Conservation (phyloP, 2,113 vertebrate species). For the Noctilio leporinus region DNA sequence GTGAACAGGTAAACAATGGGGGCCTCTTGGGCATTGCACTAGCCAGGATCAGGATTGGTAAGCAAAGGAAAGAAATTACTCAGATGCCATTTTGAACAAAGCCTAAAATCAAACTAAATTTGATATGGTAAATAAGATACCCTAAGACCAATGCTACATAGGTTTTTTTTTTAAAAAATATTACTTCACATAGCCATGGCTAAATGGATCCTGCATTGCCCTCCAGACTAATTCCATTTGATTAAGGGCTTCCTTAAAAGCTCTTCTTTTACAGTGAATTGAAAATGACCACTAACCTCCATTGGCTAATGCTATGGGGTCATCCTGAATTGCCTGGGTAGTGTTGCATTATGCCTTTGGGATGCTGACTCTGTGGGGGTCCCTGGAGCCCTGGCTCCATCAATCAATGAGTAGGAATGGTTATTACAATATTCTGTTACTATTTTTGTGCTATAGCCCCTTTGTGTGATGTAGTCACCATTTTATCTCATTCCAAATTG, state of each 20-base stretch:
- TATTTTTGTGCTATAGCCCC: not conserved
- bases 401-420: not conserved
- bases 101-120: not conserved
- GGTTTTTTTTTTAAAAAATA: conserved; percentile 31
- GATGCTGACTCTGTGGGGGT: not conserved
- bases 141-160: conserved; percentile 4
- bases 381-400: not conserved
- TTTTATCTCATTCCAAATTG: not conserved
- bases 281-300: conserved; percentile 45
- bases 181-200: not conserved
- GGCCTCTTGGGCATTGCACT: not conserved
- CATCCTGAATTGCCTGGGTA: conserved; percentile 56
- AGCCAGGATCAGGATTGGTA: not conserved
- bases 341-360: not conserved
- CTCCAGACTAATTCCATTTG: conserved; percentile 49
- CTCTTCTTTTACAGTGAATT: conserved; percentile 58
- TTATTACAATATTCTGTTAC: not conserved
- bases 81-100: not conserved
- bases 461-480: not conserved
- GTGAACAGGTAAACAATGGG: not conserved
- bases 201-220: conserved; percentile 27
- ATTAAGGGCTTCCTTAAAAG: conserved; percentile 62
- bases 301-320: conserved; percentile 47
- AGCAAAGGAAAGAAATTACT: not conserved
- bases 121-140: conserved; percentile 38